These are phyloP conservation scores for Pegea sp. DNA, from an alignment of 23 tunicate species.

Conservation along the genomic window DNA sequence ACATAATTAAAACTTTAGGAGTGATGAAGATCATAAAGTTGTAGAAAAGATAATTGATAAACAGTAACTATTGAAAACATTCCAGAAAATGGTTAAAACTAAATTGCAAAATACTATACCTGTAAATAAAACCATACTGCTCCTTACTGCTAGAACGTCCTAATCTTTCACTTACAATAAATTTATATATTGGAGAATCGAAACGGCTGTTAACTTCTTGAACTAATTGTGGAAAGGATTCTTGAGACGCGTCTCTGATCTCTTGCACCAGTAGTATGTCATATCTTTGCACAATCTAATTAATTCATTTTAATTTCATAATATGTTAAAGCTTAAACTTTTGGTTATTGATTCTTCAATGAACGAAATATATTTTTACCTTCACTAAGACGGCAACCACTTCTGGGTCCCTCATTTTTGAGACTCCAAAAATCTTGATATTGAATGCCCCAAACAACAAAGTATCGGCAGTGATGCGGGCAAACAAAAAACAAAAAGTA, in stretches of 20 bases:
- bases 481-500: too few species aligned
- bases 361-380: neutral
- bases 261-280: slow-evolving; percentile 5
- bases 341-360: too few species aligned
- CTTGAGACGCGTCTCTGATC: slow-evolving; percentile 1
- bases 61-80: neutral
- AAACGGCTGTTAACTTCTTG: slow-evolving; percentile 1
- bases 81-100: too few species aligned
- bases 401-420: slow-evolving; percentile 1
- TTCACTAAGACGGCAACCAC: neutral
- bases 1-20: too few species aligned
- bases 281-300: slow-evolving; percentile 3
- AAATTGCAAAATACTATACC: neutral
- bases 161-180: neutral
- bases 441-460: slow-evolving; percentile 11
- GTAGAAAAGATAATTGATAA: too few species aligned
- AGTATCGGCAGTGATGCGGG: too few species aligned
- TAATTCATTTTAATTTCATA: too few species aligned
- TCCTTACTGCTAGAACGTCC: slow-evolving; percentile 6
- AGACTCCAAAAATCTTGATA: slow-evolving; percentile 1
- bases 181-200: neutral
- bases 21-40: too few species aligned
- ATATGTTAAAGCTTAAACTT: too few species aligned
- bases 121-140: slow-evolving; percentile 11
- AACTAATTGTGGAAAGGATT: slow-evolving; percentile 2